phyloP scores from a whole-genome alignment of 1,140 invertebrate species.

The Brachionus paranguensis region DNA sequence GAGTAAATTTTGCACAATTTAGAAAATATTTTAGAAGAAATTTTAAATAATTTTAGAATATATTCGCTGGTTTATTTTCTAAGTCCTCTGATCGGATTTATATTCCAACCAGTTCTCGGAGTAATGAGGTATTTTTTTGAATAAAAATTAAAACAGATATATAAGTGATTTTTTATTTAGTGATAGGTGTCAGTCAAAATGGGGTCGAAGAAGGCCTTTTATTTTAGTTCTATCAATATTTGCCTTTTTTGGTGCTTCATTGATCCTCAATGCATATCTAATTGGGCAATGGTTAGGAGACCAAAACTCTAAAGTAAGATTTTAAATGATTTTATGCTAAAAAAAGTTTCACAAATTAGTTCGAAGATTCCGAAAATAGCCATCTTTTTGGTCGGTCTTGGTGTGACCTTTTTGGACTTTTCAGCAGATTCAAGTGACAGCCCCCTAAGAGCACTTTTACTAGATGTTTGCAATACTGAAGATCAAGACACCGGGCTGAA shows the following conservation, averaged over 20 bases:
- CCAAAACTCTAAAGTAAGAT: neutral
- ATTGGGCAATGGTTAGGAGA: conserved; percentile 31
- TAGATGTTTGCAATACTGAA: conserved; percentile 17
- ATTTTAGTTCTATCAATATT: conserved; percentile 45
- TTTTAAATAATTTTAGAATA: neutral
- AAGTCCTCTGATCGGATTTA: conserved; percentile 37
- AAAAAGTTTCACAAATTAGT: neutral
- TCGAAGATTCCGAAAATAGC: conserved; percentile 19
- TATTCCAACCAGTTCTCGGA: conserved; percentile 20
- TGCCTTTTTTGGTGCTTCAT: neutral
- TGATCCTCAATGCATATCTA: conserved; percentile 24
- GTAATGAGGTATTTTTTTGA: neutral
- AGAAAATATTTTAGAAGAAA: neutral
- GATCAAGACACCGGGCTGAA: conserved; percentile 40
- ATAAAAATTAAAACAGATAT: too few species aligned
- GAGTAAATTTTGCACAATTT: neutral
- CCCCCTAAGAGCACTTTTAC: conserved; percentile 17
- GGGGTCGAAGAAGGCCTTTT: conserved; percentile 56
- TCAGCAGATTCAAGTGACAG: conserved; percentile 20
- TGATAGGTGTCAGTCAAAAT: conserved; percentile 49
- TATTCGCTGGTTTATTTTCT: conserved; percentile 36
- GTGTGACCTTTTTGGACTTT: conserved; percentile 35
- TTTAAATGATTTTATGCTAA: neutral
- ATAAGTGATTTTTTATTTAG: conserved; percentile 42
- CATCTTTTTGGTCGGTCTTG: conserved; percentile 7